A percentile compares a stretch with the other conserved stretches of the same genome.
These are phyloP conservation scores for Argyra leucocephala DNA, from an alignment of 2,888 invertebrate species.

Conservation along the genomic window DNA sequence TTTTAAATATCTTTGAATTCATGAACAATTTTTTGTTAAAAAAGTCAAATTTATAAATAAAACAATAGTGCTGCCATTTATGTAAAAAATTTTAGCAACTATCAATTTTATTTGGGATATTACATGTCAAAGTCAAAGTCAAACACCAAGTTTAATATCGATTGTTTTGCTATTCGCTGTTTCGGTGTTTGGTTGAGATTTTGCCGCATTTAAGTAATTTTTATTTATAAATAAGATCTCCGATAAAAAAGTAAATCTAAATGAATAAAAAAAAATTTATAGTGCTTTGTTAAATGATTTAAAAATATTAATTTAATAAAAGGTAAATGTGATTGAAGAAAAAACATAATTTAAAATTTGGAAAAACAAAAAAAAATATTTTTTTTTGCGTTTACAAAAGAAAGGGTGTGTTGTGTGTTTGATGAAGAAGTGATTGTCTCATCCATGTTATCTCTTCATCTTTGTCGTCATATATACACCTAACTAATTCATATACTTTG, in stretches of 20 bases:
- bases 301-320: too few relatives aligned
- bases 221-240: neutral
- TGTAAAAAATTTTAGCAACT: neutral
- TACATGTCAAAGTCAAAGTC: neutral
- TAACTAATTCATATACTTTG: neutral
- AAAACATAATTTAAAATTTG: neutral
- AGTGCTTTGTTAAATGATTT: neutral
- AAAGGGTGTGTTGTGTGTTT: constrained; percentile 6
- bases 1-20: too few relatives aligned
- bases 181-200: neutral
- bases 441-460: neutral
- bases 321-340: too few relatives aligned
- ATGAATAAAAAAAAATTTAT: neutral
- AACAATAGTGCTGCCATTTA: neutral
- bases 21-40: too few relatives aligned
- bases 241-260: neutral
- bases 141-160: constrained; percentile 6
- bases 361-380: neutral
- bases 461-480: neutral
- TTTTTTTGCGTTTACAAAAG: neutral
- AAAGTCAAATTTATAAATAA: too few relatives aligned
- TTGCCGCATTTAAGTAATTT: neutral
- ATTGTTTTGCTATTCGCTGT: constrained; percentile 3
- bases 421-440: neutral
- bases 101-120: neutral